Conservation (phyloP, 2,797 vertebrate genomes). For the Myiotriccus ornatus region DNA sequence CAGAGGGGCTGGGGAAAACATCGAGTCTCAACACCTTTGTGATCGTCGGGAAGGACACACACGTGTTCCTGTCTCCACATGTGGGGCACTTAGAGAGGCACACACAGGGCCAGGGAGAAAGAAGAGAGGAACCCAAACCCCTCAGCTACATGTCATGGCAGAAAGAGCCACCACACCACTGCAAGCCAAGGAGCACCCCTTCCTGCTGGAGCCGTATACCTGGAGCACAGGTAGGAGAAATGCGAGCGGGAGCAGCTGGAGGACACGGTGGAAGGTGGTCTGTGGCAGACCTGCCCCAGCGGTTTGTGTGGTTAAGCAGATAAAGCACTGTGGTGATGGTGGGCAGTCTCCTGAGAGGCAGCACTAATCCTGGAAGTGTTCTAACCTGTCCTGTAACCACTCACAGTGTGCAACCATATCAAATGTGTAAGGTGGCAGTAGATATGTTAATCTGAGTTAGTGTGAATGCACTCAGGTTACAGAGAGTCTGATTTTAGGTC, state of each 20-base stretch:
- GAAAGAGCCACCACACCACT: rapidly evolving
- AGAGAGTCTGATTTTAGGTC: neutral
- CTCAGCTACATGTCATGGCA: rapidly evolving
- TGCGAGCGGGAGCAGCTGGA: neutral
- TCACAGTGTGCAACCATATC: rapidly evolving
- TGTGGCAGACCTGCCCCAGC: neutral
- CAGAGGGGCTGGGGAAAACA: neutral
- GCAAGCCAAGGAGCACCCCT: neutral
- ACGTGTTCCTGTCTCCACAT: rapidly evolving
- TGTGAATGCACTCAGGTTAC: neutral
- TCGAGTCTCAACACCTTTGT: rapidly evolving
- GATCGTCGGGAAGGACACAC: neutral
- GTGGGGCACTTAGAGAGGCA: neutral
- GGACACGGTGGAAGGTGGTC: rapidly evolving
- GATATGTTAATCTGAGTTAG: neutral
- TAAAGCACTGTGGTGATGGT: neutral
- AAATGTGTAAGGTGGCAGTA: neutral
- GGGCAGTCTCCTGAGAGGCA: neutral
- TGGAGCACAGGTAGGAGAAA: neutral
- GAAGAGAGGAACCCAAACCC: neutral
- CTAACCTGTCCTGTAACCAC: neutral
- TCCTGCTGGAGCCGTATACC: rapidly evolving
- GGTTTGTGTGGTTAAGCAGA: neutral
- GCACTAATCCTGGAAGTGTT: neutral
- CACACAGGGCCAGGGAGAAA: rapidly evolving